Evolutionary conservation across 1,140 invertebrate species (phyloP).

Genomic region (Mylabris phalerata): DNA sequence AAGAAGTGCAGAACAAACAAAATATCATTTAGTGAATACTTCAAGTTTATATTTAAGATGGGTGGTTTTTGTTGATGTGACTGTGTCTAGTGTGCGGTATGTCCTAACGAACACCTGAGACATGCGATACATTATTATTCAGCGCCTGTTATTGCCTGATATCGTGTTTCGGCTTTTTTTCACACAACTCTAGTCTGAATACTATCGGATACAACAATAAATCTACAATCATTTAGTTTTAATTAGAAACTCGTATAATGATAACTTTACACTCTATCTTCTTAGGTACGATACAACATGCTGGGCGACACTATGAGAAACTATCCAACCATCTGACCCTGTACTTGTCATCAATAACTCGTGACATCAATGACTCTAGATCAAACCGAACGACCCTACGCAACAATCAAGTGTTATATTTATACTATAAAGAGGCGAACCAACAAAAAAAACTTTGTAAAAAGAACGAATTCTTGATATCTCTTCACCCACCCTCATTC

Average conservation of each 20-base stretch:
- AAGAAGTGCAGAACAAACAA: conserved; percentile 23
- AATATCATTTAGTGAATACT: conserved; percentile 24
- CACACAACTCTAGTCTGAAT: conserved; percentile 3
- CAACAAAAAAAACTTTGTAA: no score
- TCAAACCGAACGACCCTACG: conserved; percentile 16
- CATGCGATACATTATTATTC: conserved; percentile 18
- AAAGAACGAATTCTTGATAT: background rate
- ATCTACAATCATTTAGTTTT: no score
- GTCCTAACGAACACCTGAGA: conserved; percentile 17
- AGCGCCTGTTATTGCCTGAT: conserved; percentile 4
- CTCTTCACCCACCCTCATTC: conserved; percentile 1
- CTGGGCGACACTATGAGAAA: conserved; percentile 28
- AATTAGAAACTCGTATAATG: no score
- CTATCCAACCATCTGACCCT: conserved; percentile 25
- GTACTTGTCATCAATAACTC: conserved; percentile 36
- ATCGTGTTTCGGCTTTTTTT: conserved; percentile 14
- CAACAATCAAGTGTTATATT: conserved; percentile 16
- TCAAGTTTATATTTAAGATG: conserved; percentile 1
- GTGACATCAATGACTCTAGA: conserved; percentile 36
- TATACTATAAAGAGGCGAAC: conserved; percentile 14
- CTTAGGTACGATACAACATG: background rate
- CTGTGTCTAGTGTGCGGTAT: conserved; percentile 11
- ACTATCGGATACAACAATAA: no score
- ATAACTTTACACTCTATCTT: no score
- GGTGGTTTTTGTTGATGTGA: conserved; percentile 11